A percentile compares a stretch with the other conserved stretches of the same genome.
Conservation (phyloP, 2,113 vertebrate genomes). For the Caranx ignobilis region DNA sequence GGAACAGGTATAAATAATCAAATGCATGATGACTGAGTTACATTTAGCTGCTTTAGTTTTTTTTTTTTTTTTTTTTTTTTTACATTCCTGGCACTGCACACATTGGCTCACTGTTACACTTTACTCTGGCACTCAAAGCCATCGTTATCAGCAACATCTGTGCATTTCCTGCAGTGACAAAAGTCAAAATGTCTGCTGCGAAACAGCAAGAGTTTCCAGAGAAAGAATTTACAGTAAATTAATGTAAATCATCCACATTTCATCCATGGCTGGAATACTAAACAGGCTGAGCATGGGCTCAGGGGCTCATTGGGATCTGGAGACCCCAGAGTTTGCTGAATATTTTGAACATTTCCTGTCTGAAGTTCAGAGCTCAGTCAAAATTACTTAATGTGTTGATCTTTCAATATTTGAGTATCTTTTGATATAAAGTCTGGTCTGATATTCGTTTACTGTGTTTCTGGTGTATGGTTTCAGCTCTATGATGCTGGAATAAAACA, state of each 20-base stretch:
- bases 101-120: too few species aligned
- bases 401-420: background rate
- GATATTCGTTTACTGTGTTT: background rate
- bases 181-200: too few species aligned
- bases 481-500: background rate
- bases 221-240: background rate
- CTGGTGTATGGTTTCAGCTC: background rate
- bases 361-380: conserved; percentile 5
- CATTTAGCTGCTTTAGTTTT: too few species aligned
- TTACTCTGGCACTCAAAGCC: too few species aligned
- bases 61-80: too few species aligned
- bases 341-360: background rate
- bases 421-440: background rate
- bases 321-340: background rate
- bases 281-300: background rate
- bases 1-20: too few species aligned
- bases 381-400: background rate
- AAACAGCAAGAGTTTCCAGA: too few species aligned
- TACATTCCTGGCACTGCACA: too few species aligned
- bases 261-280: background rate
- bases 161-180: too few species aligned
- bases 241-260: background rate
- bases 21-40: too few species aligned
- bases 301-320: background rate
- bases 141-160: too few species aligned